These are phyloP conservation scores for Drosophila santomea DNA, from an alignment of 1,140 invertebrate species.

Conservation along the genomic window DNA sequence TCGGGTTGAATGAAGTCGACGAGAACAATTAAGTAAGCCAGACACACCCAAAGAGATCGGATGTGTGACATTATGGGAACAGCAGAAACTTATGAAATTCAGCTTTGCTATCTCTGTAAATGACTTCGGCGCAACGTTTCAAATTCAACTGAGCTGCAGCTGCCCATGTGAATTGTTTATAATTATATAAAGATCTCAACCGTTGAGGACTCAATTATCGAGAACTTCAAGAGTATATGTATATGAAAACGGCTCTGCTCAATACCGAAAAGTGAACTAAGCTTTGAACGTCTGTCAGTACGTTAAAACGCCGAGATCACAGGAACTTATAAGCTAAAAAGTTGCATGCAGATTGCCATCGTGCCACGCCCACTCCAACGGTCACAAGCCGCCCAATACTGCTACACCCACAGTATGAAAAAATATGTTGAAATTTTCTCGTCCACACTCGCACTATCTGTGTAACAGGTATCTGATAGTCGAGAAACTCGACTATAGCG, in stretches of 20 bases:
- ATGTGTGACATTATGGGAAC: slow-evolving; percentile 2
- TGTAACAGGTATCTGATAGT: no score
- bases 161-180: slow-evolving; percentile 1
- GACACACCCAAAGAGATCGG: neutral
- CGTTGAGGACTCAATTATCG: neutral
- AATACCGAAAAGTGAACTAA: no score
- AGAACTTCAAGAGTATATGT: neutral
- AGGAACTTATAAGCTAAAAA: no score
- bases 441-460: no score
- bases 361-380: no score
- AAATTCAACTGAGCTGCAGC: slow-evolving; percentile 27
- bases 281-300: no score
- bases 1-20: neutral
- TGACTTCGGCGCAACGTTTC: slow-evolving; percentile 11
- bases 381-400: no score
- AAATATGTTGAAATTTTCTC: no score
- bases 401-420: no score
- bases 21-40: neutral
- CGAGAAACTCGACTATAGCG: no score
- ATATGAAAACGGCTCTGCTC: neutral
- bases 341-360: no score
- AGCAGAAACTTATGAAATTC: neutral
- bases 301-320: no score
- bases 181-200: neutral
- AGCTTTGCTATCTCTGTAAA: neutral